Evolutionary conservation across 1,140 invertebrate genomes (phyloP).

Genomic region (Drosophila bocqueti): DNA sequence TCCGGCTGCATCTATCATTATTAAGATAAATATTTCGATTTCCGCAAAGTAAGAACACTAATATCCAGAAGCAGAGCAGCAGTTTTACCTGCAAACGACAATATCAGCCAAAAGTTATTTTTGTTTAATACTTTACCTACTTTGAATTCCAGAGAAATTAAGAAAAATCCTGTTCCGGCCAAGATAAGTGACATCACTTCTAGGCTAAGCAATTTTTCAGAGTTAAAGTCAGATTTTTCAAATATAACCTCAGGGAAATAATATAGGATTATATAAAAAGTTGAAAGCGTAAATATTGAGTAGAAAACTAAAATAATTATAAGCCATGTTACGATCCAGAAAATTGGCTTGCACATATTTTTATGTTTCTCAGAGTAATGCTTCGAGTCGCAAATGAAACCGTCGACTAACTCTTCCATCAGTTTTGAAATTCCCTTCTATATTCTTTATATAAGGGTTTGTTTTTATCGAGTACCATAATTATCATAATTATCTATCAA

Average conservation of each 20-base stretch:
- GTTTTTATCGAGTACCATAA: not conserved
- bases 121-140: not conserved
- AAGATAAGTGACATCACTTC: not conserved
- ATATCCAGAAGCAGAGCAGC: conserved; percentile 6
- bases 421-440: not conserved
- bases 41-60: too few relatives aligned
- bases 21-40: too few relatives aligned
- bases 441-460: too few relatives aligned
- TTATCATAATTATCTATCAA: not conserved
- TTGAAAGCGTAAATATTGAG: rapidly evolving
- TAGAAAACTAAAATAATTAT: too few relatives aligned
- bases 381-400: not conserved
- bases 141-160: conserved; percentile 16
- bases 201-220: rapidly evolving
- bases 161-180: not conserved
- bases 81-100: conserved; percentile 5
- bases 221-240: too few relatives aligned
- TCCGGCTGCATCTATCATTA: too few relatives aligned
- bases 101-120: too few relatives aligned
- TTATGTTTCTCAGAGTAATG: not conserved
- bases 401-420: not conserved
- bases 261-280: not conserved
- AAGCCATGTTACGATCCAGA: not conserved
- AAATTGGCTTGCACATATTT: conserved; percentile 3
- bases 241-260: not conserved